Evolutionary conservation across 1,140 invertebrate species (phyloP), one percentile per base, ranked within the genome.

Genomic region (Ylistrum balloti): DNA sequence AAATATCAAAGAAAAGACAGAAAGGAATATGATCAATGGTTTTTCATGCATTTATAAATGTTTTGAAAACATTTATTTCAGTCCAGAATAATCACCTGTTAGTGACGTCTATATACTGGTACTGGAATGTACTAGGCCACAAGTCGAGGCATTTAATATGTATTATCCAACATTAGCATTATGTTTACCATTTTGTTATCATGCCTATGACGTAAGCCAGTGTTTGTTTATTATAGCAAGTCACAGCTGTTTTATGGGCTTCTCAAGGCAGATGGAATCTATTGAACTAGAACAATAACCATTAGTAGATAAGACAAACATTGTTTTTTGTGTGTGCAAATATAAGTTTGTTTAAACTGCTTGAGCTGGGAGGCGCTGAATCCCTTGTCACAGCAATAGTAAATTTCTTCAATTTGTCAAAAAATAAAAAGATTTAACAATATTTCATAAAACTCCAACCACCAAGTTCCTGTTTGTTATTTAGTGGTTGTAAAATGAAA

Each of bases 111-210:
- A 28, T n/a, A n/a, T 74, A 74, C 56, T 74, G n/a, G 22, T 28
- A 28, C 9, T 74, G 56, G 56, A 74, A 74, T 74, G n/a, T 74
- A 74, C 5, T 5, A 5, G 22, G 56, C 56, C 56, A 28, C n/a
- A 74, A 3, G 22, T n/a, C 56, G n/a, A 0, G 5, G 22, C 56
- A 74, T 74, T 74, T 28, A 74, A 28, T 74, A 38, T 38, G n/a
- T n/a, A 7, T 28, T 74, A 74, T 28, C 56, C n/a, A 74, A 74
- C n/a, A 74, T 74, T 74, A 74, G n/a, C 56, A 74, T 74, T 74
- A 28, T n/a, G 56, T 28, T 74, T 74, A 74, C n/a, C 56, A 28
- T 28, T 74, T 74, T 74, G 22, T n/a, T 74, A 74, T 74, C 56
- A 11, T 28, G 22, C 5, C 56, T 17, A 45, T 74, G 56, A 74